Evolutionary conservation across 2,888 invertebrate genomes (phyloP).

Genomic region (Malthinus flaveolus): DNA sequence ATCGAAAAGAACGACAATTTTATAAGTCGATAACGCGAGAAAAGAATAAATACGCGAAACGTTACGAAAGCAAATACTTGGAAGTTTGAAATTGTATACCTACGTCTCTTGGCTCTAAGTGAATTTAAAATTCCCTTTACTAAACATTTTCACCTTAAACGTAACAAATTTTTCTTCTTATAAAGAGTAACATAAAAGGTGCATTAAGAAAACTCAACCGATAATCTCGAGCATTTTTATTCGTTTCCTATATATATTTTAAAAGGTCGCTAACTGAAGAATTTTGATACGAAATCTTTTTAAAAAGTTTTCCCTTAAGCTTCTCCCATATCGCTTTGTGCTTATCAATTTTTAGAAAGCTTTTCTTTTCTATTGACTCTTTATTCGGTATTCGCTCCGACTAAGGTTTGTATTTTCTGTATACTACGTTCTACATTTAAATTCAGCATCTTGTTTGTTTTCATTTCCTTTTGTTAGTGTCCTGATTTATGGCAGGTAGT

Average conservation of each 20-base stretch:
- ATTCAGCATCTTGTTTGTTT: too few relatives aligned
- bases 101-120: not conserved
- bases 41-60: not conserved
- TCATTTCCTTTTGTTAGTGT: too few relatives aligned
- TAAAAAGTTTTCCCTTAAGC: constrained; percentile 4
- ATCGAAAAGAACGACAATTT: not conserved
- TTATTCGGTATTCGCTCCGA: constrained; percentile 6
- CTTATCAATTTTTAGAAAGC: constrained; percentile 15
- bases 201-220: too few relatives aligned
- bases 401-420: not conserved
- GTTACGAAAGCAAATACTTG: not conserved
- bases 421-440: too few relatives aligned
- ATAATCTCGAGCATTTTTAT: too few relatives aligned
- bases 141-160: too few relatives aligned
- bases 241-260: too few relatives aligned
- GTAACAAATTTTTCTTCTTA: too few relatives aligned
- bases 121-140: too few relatives aligned
- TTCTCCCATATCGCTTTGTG: constrained; percentile 8
- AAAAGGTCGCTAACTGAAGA: too few relatives aligned
- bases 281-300: constrained; percentile 3
- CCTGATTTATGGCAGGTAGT: too few relatives aligned
- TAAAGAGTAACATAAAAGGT: too few relatives aligned
- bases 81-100: not conserved
- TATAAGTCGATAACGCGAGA: not conserved
- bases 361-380: constrained; percentile 8